Percentiles rank a stretch among this genome's conserved stretches.
Evolutionary conservation across 2,113 vertebrate species (phyloP).

Genomic region (Chauna torquata): DNA sequence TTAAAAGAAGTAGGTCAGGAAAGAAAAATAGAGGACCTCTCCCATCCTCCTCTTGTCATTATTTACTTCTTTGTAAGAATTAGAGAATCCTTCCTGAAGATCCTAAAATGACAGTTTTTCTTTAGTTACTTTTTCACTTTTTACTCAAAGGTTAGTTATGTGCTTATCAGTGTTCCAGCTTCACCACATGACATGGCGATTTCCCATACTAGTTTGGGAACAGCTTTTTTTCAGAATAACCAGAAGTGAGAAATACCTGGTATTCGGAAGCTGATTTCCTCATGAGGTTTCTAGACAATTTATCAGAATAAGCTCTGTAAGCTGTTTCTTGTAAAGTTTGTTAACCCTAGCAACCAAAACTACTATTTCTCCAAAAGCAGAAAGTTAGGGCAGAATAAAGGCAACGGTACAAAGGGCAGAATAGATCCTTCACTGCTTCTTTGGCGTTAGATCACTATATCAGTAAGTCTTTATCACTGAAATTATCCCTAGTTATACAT

Average conservation of each 20-base stretch:
- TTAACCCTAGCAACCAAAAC: background rate
- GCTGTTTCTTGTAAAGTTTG: background rate
- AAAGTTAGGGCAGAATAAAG: background rate
- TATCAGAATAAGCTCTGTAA: background rate
- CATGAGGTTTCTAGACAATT: slow-evolving; percentile 14
- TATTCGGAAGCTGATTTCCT: slow-evolving; percentile 23
- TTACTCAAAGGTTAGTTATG: background rate
- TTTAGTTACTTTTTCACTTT: background rate
- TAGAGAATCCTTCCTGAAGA: background rate
- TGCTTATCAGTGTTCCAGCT: background rate
- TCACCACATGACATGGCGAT: background rate
- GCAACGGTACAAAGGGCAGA: background rate
- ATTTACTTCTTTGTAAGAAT: background rate
- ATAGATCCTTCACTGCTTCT: background rate
- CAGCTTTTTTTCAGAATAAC: slow-evolving; percentile 22
- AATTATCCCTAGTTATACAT: slow-evolving; percentile 58
- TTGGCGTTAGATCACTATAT: background rate
- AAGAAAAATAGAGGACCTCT: background rate
- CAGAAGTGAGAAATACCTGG: slow-evolving; percentile 30
- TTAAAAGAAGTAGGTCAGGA: background rate
- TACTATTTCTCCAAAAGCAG: background rate
- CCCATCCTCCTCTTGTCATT: background rate
- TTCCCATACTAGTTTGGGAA: background rate
- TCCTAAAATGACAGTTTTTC: background rate
- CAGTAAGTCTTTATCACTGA: slow-evolving; percentile 34